Percentiles rank a stretch among this genome's conserved stretches.
These are phyloP conservation scores for Pristis pectinata DNA, from an alignment of 2,797 vertebrate species.

Conservation along the genomic window DNA sequence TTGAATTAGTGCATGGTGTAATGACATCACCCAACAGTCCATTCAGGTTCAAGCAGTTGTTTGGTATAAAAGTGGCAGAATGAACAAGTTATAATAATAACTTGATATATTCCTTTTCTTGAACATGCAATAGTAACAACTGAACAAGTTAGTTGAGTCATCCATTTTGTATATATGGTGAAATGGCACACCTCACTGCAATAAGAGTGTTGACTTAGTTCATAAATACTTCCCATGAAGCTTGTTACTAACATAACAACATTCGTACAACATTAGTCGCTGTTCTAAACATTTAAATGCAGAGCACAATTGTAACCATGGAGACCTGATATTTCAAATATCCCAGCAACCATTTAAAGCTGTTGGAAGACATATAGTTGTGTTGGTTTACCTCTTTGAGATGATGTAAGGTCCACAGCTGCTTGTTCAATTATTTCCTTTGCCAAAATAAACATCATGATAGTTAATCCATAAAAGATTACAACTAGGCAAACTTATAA, in stretches of 20 bases:
- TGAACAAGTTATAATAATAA: neutral
- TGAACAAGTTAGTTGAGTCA: neutral
- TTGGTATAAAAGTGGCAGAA: neutral
- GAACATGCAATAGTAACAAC: neutral
- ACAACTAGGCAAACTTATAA: neutral
- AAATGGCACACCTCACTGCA: slow-evolving; percentile 8
- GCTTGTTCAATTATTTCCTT: neutral
- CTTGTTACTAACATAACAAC: neutral
- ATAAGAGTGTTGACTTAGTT: neutral
- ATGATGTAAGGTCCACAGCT: neutral
- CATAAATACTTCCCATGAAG: slow-evolving; percentile 11
- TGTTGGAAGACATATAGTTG: neutral
- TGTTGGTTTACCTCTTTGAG: neutral
- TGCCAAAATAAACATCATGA: neutral
- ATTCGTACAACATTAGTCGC: neutral
- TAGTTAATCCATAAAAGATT: neutral
- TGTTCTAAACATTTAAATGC: neutral
- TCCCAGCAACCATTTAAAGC: neutral
- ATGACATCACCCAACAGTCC: neutral
- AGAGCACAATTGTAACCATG: neutral
- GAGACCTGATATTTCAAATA: neutral
- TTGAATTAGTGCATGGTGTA: neutral
- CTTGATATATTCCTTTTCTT: neutral
- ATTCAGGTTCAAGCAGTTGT: neutral
- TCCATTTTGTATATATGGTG: slow-evolving; percentile 5